Base-by-base conservation (phyloP, 1,140 invertebrate species). In the Metaphire vulgaris region DNA sequence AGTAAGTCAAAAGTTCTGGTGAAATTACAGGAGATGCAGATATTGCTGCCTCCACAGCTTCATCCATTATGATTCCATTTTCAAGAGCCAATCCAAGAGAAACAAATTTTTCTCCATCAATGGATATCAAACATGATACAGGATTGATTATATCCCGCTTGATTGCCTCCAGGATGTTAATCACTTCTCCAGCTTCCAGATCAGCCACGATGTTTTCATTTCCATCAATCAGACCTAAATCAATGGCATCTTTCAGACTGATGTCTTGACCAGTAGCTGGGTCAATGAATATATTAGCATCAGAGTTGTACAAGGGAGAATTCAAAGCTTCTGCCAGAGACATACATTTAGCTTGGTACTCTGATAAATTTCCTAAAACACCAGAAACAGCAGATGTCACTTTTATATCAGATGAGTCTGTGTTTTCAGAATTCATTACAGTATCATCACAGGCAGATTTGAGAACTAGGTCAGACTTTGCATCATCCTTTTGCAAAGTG, bases 161-260 rank as follows among this genome's bases (percentile, higher is more conserved):
- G 74, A 94, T 83, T 64, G 95, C 94, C 76, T 90, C 89, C 84
- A 95, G 95, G 80, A 96, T 91, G 81, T 91, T 93, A 72, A 97
- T 89, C 83, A 91, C 92, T 83, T 94, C 92, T 30, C 90, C 90
- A 67, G 90, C 91, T 79, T 90, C 88, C 0, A 92, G 90, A 85
- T 95, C 92, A 82, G 91, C 92, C 83, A 96, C 64, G 64, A 56
- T 74, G 26, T 66, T 91, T 72, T 89, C 89, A 1, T 93, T 92
- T 34, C 88, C 78, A 78, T 85, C 81, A 34, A 85, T 77, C 16
- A 82, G 69, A 26, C 81, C 80, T 67, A 74, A 77, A 33, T 79
- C 77, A 0, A 86, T 78, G 33, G 83, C 81, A 74, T 83, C 81
- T 71, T 80, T 76, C 26, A 85, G 77, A 21, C 81, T 78, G 72